Evolutionary conservation across 2,888 invertebrate species (phyloP).

Genomic region (Morpho achilles): DNA sequence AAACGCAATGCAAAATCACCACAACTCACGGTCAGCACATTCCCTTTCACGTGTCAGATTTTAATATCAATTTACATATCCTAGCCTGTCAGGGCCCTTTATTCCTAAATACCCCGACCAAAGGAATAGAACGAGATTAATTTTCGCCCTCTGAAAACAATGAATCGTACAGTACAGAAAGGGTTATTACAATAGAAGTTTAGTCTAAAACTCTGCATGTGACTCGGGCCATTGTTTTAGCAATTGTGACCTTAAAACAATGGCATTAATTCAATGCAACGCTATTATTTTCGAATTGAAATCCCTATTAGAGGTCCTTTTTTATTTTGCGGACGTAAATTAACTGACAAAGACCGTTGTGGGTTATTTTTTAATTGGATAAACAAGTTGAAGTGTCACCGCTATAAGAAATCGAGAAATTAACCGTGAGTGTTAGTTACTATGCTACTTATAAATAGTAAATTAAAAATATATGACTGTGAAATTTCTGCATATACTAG

Average conservation of each 20-base stretch:
- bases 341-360: background rate
- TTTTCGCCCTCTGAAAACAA: slow-evolving; percentile 69
- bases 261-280: slow-evolving; percentile 58
- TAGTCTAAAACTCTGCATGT: slow-evolving; percentile 77
- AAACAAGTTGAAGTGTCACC: no score
- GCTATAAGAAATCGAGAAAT: no score
- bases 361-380: background rate
- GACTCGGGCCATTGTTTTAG: slow-evolving; percentile 70
- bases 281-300: slow-evolving; percentile 38
- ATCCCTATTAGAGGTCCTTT: slow-evolving; percentile 28
- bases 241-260: slow-evolving; percentile 64
- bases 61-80: slow-evolving; percentile 53
- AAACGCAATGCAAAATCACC: slow-evolving; percentile 9
- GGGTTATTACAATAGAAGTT: slow-evolving; percentile 65
- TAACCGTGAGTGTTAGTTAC: no score
- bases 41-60: slow-evolving; percentile 11
- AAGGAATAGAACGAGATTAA: slow-evolving; percentile 76
- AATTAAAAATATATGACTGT: no score
- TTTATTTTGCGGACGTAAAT: slow-evolving; percentile 11
- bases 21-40: slow-evolving; percentile 4
- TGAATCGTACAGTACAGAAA: slow-evolving; percentile 52
- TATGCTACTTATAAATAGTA: no score
- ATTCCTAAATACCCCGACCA: slow-evolving; percentile 62
- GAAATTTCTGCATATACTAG: no score
- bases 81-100: slow-evolving; percentile 64